phyloP scores from a whole-genome alignment of 2,113 vertebrate species.

The Parus major region DNA sequence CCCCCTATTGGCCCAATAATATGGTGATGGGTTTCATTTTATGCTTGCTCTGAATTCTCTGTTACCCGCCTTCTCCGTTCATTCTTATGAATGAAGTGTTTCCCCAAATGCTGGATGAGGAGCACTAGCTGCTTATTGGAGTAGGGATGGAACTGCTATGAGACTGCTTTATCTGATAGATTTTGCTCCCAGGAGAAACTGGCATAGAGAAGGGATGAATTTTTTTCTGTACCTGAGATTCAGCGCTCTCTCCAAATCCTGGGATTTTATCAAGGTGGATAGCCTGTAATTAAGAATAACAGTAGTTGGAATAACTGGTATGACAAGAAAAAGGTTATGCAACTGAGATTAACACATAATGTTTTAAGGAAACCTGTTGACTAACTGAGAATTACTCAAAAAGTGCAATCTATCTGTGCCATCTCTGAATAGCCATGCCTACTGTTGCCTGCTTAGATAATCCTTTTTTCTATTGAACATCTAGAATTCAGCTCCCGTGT shows the following conservation, averaged over 20 bases:
- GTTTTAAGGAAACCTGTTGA: neutral
- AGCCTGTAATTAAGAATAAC: slow-evolving; percentile 15
- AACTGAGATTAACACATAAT: neutral
- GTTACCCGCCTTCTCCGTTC: neutral
- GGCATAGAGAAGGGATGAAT: neutral
- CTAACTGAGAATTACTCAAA: neutral
- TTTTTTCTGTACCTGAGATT: slow-evolving; percentile 43
- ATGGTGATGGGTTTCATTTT: neutral
- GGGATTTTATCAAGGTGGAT: slow-evolving; percentile 26
- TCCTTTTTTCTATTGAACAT: neutral
- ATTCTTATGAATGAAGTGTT: neutral
- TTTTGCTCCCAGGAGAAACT: neutral
- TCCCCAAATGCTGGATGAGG: neutral
- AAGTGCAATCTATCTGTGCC: neutral
- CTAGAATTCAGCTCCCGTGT: neutral
- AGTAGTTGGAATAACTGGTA: neutral
- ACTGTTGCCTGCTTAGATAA: neutral
- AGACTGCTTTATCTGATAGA: neutral
- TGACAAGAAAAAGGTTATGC: neutral
- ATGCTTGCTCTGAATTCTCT: neutral
- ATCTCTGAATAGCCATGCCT: neutral
- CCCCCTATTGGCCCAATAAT: neutral
- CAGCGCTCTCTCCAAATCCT: neutral
- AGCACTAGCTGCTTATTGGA: neutral
- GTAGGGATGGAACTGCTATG: neutral